Evolutionary conservation across 2,113 vertebrate species (phyloP).

Genomic region (Gobius niger): DNA sequence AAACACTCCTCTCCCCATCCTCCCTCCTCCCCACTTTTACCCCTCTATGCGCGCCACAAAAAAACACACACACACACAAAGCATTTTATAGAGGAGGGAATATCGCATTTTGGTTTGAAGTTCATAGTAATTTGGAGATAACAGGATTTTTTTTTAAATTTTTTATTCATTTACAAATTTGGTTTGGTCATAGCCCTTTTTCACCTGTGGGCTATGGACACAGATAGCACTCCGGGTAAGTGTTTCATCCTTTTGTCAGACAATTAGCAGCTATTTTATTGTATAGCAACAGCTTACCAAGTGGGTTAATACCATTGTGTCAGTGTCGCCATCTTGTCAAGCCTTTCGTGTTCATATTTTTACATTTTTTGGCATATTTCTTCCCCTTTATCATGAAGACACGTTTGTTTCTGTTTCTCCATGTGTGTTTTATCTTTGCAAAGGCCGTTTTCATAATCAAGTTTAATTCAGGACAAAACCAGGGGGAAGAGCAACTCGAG

Average conservation of each 20-base stretch:
- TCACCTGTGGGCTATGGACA: slow-evolving; percentile 35
- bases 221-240: slow-evolving; percentile 65
- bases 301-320: too few species aligned
- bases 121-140: slow-evolving; percentile 42
- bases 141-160: neutral
- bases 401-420: too few species aligned
- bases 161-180: neutral
- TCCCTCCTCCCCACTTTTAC: neutral
- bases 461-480: too few species aligned
- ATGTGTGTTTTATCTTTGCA: too few species aligned
- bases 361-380: too few species aligned
- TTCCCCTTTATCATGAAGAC: too few species aligned
- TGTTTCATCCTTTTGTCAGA: slow-evolving; percentile 29
- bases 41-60: neutral
- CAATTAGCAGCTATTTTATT: too few species aligned
- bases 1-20: slow-evolving; percentile 7
- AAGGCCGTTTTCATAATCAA: too few species aligned
- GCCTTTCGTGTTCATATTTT: too few species aligned
- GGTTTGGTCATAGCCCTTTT: slow-evolving; percentile 15
- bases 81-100: slow-evolving; percentile 39
- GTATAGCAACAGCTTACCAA: too few species aligned
- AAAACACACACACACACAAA: slow-evolving; percentile 7
- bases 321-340: too few species aligned
- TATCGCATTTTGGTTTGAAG: slow-evolving; percentile 46
- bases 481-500: too few species aligned